Evolutionary conservation across 1,140 invertebrate genomes (phyloP).

Genomic region (Dreissena polymorpha): DNA sequence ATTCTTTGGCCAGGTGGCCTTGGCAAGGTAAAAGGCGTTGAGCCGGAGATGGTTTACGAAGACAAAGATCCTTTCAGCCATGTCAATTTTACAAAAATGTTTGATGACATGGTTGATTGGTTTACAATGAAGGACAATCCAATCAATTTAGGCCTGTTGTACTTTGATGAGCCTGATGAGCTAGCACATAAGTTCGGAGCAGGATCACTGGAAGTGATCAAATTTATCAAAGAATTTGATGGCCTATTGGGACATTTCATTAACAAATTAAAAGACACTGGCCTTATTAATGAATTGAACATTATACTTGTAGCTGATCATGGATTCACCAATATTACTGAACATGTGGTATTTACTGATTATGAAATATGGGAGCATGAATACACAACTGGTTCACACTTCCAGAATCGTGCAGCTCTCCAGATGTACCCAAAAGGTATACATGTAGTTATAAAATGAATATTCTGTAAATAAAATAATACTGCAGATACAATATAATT

Average conservation of each 20-base stretch:
- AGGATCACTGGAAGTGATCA: constrained; percentile 58
- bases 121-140: constrained; percentile 82
- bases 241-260: constrained; percentile 64
- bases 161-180: constrained; percentile 87
- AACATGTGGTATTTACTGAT: not conserved
- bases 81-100: constrained; percentile 80
- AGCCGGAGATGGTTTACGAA: constrained; percentile 57
- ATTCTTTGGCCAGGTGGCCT: constrained; percentile 54
- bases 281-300: constrained; percentile 82
- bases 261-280: constrained; percentile 57
- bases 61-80: constrained; percentile 16
- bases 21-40: constrained; percentile 45
- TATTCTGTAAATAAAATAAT: too few species aligned
- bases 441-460: too few species aligned
- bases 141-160: constrained; percentile 83
- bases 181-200: constrained; percentile 78
- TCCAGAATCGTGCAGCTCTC: not conserved
- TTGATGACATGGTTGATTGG: constrained; percentile 85
- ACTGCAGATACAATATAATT: too few species aligned
- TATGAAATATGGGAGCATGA: constrained; percentile 1
- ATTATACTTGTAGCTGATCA: constrained; percentile 87
- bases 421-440: constrained; percentile 32
- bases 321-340: constrained; percentile 76
- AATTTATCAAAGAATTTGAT: constrained; percentile 54
- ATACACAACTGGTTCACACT: constrained; percentile 19